These are phyloP conservation scores for Calameuta filiformis DNA, from an alignment of 2,888 invertebrate species.

Conservation along the genomic window DNA sequence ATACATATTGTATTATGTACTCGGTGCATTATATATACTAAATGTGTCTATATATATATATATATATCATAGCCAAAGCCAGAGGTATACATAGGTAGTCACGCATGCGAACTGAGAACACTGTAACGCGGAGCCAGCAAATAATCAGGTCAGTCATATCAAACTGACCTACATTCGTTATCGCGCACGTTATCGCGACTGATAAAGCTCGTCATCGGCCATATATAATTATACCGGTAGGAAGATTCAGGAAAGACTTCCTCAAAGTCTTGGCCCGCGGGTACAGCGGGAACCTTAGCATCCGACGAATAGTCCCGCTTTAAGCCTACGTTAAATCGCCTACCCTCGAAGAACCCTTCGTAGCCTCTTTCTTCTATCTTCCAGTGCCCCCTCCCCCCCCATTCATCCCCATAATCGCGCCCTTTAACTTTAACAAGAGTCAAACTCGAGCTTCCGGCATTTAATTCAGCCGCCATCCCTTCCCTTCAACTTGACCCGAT, in stretches of 20 bases:
- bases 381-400: neutral
- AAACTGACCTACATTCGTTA: constrained; percentile 64
- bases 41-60: neutral
- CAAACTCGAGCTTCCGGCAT: neutral
- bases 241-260: constrained; percentile 28
- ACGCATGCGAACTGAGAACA: constrained; percentile 42
- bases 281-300: neutral
- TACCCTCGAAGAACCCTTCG: neutral
- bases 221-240: constrained; percentile 56
- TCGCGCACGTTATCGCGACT: constrained; percentile 58
- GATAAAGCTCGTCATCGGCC: constrained; percentile 60
- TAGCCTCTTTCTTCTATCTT: neutral
- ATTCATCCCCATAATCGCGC: neutral
- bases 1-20: neutral
- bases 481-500: constrained; percentile 61
- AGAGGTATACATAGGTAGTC: constrained; percentile 14
- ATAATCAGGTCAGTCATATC: constrained; percentile 64
- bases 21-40: neutral
- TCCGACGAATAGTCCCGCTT: neutral
- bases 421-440: neutral
- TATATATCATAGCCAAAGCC: neutral
- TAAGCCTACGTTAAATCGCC: neutral
- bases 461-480: constrained; percentile 44
- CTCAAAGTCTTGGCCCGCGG: neutral
- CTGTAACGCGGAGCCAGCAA: constrained; percentile 40